Percentiles rank a stretch among this genome's conserved stretches.
Evolutionary conservation across 2,888 invertebrate genomes (phyloP).

Genomic region (Cerceris ruficornis): DNA sequence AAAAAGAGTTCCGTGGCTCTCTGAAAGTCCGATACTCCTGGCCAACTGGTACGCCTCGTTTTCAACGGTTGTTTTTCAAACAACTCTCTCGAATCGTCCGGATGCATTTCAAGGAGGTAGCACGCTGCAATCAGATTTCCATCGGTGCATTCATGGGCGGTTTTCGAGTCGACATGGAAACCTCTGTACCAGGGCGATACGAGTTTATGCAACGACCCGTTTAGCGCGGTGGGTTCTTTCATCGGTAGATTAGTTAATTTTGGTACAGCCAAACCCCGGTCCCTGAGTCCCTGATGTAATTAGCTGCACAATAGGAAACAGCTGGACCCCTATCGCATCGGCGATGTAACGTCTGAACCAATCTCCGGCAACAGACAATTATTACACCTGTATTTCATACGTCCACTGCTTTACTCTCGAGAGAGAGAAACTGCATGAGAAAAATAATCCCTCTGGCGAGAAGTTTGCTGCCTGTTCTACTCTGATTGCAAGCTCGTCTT

Average conservation of each 20-base stretch:
- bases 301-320: constrained; percentile 78
- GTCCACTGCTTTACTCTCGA: constrained; percentile 31
- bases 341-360: constrained; percentile 72
- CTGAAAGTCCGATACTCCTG: too few species aligned
- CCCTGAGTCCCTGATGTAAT: constrained; percentile 77
- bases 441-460: constrained; percentile 36
- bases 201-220: constrained; percentile 54
- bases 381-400: constrained; percentile 69
- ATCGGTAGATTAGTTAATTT: constrained; percentile 78
- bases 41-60: too few species aligned
- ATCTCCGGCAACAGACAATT: constrained; percentile 73
- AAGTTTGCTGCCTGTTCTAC: not conserved
- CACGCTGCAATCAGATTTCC: not conserved
- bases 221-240: constrained; percentile 72
- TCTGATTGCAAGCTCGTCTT: not conserved
- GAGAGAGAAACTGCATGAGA: constrained; percentile 21
- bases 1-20: too few species aligned
- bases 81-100: not conserved
- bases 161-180: constrained; percentile 24
- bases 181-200: constrained; percentile 27
- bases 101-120: too few species aligned
- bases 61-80: not conserved
- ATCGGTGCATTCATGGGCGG: not conserved
- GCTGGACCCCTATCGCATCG: constrained; percentile 69
- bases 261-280: constrained; percentile 63